A percentile compares a stretch with the other conserved stretches of the same genome.
Evolutionary conservation across 2,888 invertebrate genomes (phyloP).

Genomic region (Caenorhabditis auriculariae): DNA sequence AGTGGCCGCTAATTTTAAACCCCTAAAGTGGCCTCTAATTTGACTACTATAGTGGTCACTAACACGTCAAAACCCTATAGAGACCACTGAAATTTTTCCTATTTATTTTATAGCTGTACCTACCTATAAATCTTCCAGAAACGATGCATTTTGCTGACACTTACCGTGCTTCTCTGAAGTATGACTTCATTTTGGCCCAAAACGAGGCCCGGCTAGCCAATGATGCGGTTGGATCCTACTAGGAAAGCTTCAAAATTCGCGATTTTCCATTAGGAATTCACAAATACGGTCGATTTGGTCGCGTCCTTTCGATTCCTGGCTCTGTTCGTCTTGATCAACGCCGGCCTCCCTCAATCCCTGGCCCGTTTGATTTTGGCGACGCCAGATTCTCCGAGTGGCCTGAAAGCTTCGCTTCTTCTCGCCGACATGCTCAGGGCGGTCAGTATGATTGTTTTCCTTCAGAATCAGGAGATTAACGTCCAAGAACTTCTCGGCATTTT

Average conservation of each 20-base stretch:
- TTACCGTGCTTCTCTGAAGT: conserved; percentile 38
- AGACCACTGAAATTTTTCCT: too few species aligned
- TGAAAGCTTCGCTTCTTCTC: conserved; percentile 58
- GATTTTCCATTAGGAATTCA: conserved; percentile 6
- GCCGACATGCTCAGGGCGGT: conserved; percentile 51
- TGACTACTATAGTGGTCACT: too few species aligned
- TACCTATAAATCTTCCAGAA: conserved; percentile 33
- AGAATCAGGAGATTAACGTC: too few species aligned
- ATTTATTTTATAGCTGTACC: too few species aligned
- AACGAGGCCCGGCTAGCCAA: conserved; percentile 29
- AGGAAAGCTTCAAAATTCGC: not conserved
- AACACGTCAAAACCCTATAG: too few species aligned
- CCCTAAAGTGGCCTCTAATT: too few species aligned
- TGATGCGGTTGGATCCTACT: conserved; percentile 21
- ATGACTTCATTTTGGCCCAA: conserved; percentile 57
- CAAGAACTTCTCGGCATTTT: too few species aligned
- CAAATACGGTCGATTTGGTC: conserved; percentile 45
- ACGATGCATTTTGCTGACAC: conserved; percentile 29
- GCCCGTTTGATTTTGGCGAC: conserved; percentile 49
- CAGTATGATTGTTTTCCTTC: too few species aligned
- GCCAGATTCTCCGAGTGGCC: conserved; percentile 50
- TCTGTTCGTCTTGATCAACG: conserved; percentile 49
- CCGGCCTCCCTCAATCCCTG: conserved; percentile 51
- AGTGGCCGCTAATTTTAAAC: too few species aligned
- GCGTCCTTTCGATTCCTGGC: conserved; percentile 50